Evolutionary conservation across 2,113 vertebrate species (phyloP).

Genomic region (Orthonyx spaldingii): DNA sequence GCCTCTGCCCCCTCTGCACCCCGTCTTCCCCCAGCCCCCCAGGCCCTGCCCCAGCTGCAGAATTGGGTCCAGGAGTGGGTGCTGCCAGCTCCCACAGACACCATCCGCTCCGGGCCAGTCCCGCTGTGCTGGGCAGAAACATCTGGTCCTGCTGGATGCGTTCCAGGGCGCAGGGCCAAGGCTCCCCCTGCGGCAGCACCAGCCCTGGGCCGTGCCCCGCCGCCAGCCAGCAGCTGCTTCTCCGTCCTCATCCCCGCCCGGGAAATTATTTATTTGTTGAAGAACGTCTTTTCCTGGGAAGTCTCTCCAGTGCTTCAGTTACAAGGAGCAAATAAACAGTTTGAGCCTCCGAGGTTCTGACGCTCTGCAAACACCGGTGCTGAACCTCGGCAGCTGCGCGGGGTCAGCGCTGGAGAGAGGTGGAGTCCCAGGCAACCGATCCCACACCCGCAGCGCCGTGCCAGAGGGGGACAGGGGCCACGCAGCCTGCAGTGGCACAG

Average conservation of each 20-base stretch:
- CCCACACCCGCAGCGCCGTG: fast-evolving
- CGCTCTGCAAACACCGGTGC: fast-evolving
- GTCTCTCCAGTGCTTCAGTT: neutral
- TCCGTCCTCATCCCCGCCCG: neutral
- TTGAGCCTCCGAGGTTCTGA: neutral
- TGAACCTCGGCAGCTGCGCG: fast-evolving
- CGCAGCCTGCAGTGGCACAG: neutral
- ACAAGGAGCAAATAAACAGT: neutral
- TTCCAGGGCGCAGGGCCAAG: neutral
- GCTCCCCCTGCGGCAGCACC: neutral
- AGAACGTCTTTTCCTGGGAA: neutral
- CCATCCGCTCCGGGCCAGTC: fast-evolving
- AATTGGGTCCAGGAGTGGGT: neutral
- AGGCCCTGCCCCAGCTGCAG: neutral
- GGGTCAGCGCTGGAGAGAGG: fast-evolving
- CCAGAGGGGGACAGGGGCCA: neutral
- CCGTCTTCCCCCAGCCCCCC: neutral
- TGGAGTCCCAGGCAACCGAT: fast-evolving
- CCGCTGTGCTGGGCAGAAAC: neutral
- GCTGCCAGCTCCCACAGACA: neutral
- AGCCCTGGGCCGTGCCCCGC: neutral
- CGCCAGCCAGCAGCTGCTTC: neutral
- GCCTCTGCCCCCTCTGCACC: neutral
- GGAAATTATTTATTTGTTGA: slow-evolving; percentile 38
- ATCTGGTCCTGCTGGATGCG: neutral